A percentile compares a stretch with the other conserved stretches of the same genome.
Conservation (phyloP, 2,113 vertebrate genomes). For the Neolamprologus ventralis region DNA sequence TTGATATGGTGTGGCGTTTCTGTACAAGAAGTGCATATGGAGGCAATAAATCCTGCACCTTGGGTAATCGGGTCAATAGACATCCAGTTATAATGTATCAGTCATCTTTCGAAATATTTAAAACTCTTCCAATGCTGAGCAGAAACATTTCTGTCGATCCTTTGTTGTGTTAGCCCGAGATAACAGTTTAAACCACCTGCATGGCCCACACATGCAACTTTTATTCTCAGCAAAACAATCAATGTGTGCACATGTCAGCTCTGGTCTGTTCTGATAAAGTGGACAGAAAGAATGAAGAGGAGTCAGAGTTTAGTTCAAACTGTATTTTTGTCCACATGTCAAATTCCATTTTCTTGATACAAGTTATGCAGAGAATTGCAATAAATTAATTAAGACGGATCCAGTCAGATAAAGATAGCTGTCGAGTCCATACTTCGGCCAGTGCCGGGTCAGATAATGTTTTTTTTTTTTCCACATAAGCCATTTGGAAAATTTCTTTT, state of each 20-base stretch:
- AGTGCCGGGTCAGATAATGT: rapidly evolving
- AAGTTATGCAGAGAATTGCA: background rate
- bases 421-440: rapidly evolving
- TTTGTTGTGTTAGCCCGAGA: background rate
- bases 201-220: background rate
- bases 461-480: background rate
- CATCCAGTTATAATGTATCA: background rate
- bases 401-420: background rate
- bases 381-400: background rate
- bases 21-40: background rate
- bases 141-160: background rate
- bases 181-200: background rate
- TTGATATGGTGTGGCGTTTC: background rate
- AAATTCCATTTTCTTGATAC: background rate
- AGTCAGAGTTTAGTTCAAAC: background rate
- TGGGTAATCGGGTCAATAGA: background rate
- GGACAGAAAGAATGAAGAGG: background rate
- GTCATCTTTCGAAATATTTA: background rate
- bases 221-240: background rate
- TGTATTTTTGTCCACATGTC: background rate
- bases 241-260: background rate
- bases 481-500: background rate
- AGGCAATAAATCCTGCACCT: background rate
- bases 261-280: background rate
- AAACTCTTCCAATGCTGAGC: background rate